Percentiles rank a stretch among this genome's conserved stretches.
Evolutionary conservation across 2,797 vertebrate species (phyloP).

Genomic region (Bovichtus variegatus): DNA sequence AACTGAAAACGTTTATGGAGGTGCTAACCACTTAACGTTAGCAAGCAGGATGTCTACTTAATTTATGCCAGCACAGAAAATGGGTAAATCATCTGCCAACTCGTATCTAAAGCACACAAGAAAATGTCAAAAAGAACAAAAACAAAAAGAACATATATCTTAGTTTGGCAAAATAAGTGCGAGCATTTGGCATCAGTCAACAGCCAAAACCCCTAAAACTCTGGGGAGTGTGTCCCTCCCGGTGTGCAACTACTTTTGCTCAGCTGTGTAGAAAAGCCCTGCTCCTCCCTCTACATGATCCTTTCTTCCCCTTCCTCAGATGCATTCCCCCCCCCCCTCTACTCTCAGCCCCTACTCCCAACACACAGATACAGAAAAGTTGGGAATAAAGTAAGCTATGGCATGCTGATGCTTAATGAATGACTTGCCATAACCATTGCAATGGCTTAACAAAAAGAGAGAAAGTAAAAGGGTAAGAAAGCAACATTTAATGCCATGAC

Average conservation of each 20-base stretch:
- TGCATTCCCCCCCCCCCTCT: slow-evolving; percentile 4
- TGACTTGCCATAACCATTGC: slow-evolving; percentile 44
- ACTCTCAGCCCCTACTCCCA: neutral
- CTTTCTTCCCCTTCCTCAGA: slow-evolving; percentile 25
- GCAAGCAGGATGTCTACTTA: too few species aligned
- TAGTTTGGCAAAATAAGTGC: slow-evolving; percentile 45
- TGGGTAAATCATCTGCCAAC: too few species aligned
- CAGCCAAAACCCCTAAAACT: slow-evolving; percentile 51
- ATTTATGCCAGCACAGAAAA: too few species aligned
- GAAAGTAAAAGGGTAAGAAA: neutral
- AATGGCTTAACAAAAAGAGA: slow-evolving; percentile 8
- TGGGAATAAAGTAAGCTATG: slow-evolving; percentile 41
- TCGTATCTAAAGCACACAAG: too few species aligned
- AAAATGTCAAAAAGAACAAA: neutral
- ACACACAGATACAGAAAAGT: slow-evolving; percentile 28
- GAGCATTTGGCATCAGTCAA: slow-evolving; percentile 51
- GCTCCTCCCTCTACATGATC: slow-evolving; percentile 38
- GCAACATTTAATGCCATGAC: slow-evolving; percentile 3
- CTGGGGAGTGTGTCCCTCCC: slow-evolving; percentile 39
- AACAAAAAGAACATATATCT: slow-evolving; percentile 39
- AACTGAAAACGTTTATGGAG: too few species aligned
- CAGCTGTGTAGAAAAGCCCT: slow-evolving; percentile 64
- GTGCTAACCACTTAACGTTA: too few species aligned
- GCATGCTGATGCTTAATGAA: slow-evolving; percentile 52
- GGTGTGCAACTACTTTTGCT: slow-evolving; percentile 63